phyloP scores from a whole-genome alignment of 2,113 vertebrate species.

The Paramormyrops kingsleyae region DNA sequence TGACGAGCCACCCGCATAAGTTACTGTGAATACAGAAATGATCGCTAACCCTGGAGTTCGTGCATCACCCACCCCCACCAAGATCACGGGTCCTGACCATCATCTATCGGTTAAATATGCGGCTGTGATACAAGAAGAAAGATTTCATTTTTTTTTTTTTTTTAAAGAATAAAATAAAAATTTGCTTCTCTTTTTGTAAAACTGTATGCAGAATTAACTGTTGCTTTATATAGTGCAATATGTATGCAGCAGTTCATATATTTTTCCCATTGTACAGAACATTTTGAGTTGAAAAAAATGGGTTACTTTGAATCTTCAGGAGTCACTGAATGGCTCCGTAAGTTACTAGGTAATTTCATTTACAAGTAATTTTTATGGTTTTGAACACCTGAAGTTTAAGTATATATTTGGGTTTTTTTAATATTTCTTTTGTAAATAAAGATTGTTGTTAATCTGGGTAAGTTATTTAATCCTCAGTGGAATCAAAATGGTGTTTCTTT shows the following conservation, averaged over 20 bases:
- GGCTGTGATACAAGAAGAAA: not conserved
- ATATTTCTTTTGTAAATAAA: conserved; percentile 29
- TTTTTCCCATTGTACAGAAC: conserved; percentile 5
- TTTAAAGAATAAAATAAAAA: conserved; percentile 7
- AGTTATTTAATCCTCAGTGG: not conserved
- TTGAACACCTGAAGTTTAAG: conserved; percentile 24
- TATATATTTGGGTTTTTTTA: conserved; percentile 20
- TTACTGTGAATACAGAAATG: conserved; percentile 40
- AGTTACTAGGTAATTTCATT: not conserved
- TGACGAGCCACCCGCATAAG: not conserved
- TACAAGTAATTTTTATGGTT: conserved; percentile 24
- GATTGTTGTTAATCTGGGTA: not conserved
- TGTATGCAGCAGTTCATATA: not conserved
- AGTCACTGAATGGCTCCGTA: not conserved
- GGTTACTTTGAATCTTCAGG: not conserved
- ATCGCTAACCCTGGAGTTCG: conserved; percentile 31
- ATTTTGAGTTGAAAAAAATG: not conserved
- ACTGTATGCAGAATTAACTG: not conserved
- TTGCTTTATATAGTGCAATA: conserved; percentile 11
- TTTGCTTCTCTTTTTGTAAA: conserved; percentile 27
- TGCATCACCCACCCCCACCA: not conserved
- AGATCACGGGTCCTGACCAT: not conserved
- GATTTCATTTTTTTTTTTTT: not conserved
- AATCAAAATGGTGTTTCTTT: not conserved
- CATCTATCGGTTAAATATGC: not conserved